phyloP scores from a whole-genome alignment of 2,888 invertebrate genomes.

The Nephrotoma flavescens region DNA sequence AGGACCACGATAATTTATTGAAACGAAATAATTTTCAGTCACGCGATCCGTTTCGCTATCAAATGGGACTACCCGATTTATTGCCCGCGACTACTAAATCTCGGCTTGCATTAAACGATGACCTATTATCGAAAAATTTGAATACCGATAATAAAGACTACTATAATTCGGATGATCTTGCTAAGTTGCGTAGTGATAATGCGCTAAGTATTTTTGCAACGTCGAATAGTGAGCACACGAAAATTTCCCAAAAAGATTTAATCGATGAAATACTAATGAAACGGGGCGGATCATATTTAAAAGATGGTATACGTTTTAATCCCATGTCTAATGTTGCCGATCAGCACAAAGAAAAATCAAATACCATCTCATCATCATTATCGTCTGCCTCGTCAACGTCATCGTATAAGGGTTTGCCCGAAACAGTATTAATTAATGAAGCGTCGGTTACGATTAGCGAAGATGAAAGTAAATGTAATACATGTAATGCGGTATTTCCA shows the following conservation, averaged over 20 bases:
- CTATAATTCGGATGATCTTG: not conserved
- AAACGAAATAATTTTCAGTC: conserved; percentile 6
- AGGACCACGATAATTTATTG: conserved; percentile 23
- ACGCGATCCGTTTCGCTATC: conserved; percentile 3
- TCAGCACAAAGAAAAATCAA: conserved; percentile 22
- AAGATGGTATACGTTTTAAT: conserved; percentile 22
- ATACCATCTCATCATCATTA: conserved; percentile 25
- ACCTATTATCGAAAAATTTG: conserved; percentile 2
- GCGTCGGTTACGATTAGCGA: conserved; percentile 25
- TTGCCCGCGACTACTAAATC: not conserved
- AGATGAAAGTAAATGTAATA: conserved; percentile 51
- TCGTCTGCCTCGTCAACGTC: conserved; percentile 32
- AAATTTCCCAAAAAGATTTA: conserved; percentile 6
- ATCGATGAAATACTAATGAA: conserved; percentile 19
- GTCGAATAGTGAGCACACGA: not conserved
- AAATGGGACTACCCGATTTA: conserved; percentile 4
- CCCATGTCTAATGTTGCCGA: conserved; percentile 22
- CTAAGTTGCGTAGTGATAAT: not conserved
- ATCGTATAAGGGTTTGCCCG: conserved; percentile 17
- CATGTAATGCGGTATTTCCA: conserved; percentile 75
- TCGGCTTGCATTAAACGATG: not conserved
- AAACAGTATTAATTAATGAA: conserved; percentile 4
- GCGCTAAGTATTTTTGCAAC: not conserved
- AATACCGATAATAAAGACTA: not conserved
- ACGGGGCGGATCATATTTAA: conserved; percentile 18